phyloP scores from a whole-genome alignment of 2,113 vertebrate genomes.

The Actenoides hombroni region DNA sequence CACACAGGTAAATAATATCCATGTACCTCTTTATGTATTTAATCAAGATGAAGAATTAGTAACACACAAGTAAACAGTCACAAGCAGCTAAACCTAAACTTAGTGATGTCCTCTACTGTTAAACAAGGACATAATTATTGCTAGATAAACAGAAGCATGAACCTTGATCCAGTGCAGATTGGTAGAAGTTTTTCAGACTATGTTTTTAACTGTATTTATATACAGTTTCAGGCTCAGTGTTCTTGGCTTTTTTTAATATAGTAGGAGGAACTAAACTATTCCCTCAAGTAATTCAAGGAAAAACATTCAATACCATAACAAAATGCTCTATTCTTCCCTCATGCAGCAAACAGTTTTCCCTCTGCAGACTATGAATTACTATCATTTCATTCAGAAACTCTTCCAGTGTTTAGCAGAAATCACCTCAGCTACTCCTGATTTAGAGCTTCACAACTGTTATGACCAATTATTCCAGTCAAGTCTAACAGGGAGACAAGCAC shows the following conservation, averaged over 20 bases:
- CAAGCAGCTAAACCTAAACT: slow-evolving; percentile 10
- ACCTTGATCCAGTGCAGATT: neutral
- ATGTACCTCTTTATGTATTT: neutral
- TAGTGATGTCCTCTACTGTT: neutral
- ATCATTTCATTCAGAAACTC: neutral
- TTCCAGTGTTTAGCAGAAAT: neutral
- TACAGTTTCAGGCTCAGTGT: neutral
- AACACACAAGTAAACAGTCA: neutral
- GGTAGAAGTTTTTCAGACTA: neutral
- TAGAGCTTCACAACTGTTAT: neutral
- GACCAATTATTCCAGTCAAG: neutral
- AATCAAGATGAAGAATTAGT: slow-evolving; percentile 37
- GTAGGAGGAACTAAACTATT: neutral
- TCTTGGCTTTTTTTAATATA: neutral
- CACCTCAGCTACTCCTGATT: neutral
- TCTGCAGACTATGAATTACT: neutral
- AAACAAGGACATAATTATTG: neutral
- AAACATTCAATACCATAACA: neutral
- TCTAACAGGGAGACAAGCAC: neutral
- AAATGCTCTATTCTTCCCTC: neutral
- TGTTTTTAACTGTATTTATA: neutral
- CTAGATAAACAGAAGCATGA: slow-evolving; percentile 38
- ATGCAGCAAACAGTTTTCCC: neutral
- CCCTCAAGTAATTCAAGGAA: neutral
- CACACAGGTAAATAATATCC: neutral